These are phyloP conservation scores for Acanthiza pusilla DNA, from an alignment of 2,797 vertebrate species.

Conservation along the genomic window DNA sequence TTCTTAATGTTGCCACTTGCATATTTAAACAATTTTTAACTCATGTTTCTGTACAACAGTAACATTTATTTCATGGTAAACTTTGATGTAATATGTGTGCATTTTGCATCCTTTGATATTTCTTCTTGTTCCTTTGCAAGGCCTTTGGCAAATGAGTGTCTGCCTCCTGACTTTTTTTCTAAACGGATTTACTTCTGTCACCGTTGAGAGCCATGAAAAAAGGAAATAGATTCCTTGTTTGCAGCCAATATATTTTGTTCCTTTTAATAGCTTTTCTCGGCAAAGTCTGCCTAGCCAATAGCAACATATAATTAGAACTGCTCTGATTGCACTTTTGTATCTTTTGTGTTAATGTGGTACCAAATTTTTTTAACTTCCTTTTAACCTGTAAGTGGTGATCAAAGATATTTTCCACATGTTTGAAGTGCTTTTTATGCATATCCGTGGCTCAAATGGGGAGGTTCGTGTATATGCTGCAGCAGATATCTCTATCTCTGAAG, in stretches of 20 bases:
- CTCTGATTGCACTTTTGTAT: conserved; percentile 17
- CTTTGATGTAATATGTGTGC: conserved; percentile 35
- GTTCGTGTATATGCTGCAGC: not conserved
- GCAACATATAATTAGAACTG: conserved; percentile 41
- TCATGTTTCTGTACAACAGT: not conserved
- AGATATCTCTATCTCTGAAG: not conserved
- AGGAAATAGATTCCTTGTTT: conserved; percentile 32
- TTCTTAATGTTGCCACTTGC: conserved; percentile 29
- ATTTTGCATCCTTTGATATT: conserved; percentile 54
- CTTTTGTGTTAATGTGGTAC: conserved; percentile 9
- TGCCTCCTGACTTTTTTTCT: not conserved
- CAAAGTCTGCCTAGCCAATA: conserved; percentile 36
- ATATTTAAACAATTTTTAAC: not conserved
- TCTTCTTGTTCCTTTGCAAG: conserved; percentile 32
- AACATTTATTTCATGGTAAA: conserved; percentile 56
- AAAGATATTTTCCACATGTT: conserved; percentile 29
- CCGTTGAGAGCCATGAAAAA: conserved; percentile 18
- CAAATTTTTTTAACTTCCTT: conserved; percentile 53
- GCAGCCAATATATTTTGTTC: not conserved
- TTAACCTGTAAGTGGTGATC: conserved; percentile 49
- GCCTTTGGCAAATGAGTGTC: conserved; percentile 33
- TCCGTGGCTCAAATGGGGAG: conserved; percentile 10
- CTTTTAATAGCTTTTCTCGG: conserved; percentile 29
- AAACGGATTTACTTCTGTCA: conserved; percentile 6
- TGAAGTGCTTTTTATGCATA: conserved; percentile 50